phyloP scores from a whole-genome alignment of 2,888 invertebrate species.

The Hirudinaria manillensis region DNA sequence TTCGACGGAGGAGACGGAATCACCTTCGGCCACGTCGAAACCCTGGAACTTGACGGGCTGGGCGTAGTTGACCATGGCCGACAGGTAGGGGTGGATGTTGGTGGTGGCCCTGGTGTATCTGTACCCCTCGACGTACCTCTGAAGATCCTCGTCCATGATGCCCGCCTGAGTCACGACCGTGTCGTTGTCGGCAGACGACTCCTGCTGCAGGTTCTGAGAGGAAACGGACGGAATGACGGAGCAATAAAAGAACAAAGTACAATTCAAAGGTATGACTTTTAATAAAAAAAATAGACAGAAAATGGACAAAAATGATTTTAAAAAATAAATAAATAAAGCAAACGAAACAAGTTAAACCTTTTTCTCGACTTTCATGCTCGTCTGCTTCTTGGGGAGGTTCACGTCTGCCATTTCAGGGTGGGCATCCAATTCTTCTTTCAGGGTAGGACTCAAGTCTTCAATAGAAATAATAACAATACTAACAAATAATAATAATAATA shows the following conservation, averaged over 20 bases:
- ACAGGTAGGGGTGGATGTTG: slow-evolving; percentile 96
- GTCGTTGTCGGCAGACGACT: slow-evolving; percentile 29
- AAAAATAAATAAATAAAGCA: background rate
- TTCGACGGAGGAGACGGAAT: slow-evolving; percentile 38
- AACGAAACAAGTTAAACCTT: background rate
- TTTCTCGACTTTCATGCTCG: slow-evolving; percentile 9
- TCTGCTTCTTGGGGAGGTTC: slow-evolving; percentile 18
- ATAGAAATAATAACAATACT: background rate
- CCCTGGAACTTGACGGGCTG: slow-evolving; percentile 98
- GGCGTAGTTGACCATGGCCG: slow-evolving; percentile 98
- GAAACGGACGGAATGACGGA: background rate
- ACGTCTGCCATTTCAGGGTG: slow-evolving; percentile 35
- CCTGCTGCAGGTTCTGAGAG: slow-evolving; percentile 21
- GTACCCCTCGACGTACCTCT: slow-evolving; percentile 52
- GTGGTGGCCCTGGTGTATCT: slow-evolving; percentile 95
- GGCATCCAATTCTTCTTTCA: slow-evolving; percentile 34
- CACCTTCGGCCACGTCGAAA: slow-evolving; percentile 92
- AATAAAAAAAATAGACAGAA: background rate
- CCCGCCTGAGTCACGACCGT: background rate
- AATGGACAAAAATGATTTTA: too few species aligned
- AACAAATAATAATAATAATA: background rate
- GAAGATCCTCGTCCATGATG: slow-evolving; percentile 14
- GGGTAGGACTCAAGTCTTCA: slow-evolving; percentile 29
- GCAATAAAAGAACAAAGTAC: background rate
- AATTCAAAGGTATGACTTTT: background rate